These are phyloP conservation scores for Oryzias woworae DNA, from an alignment of 2,113 vertebrate species.

Conservation along the genomic window DNA sequence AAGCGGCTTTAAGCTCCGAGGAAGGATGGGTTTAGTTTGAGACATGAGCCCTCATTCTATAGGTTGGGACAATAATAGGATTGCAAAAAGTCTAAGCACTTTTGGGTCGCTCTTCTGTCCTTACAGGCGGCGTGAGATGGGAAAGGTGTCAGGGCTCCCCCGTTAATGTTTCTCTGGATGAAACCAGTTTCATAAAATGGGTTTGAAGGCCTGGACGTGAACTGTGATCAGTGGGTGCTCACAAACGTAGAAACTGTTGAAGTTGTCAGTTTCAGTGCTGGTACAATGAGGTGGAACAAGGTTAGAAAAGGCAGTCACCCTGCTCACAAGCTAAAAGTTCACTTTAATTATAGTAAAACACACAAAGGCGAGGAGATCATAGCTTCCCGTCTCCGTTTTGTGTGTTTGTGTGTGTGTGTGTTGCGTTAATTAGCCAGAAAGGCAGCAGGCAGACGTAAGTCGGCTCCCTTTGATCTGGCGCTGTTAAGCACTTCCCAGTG, in stretches of 20 bases:
- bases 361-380: neutral
- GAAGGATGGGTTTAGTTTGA: too few species aligned
- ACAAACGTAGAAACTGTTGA: neutral
- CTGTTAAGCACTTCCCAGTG: slow-evolving; percentile 29
- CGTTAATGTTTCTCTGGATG: too few species aligned
- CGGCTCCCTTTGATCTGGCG: slow-evolving; percentile 53
- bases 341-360: slow-evolving; percentile 12
- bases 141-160: too few species aligned
- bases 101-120: too few species aligned
- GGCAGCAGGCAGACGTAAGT: slow-evolving; percentile 48
- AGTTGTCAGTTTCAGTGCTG: neutral
- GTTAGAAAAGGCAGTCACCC: neutral
- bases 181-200: too few species aligned
- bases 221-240: too few species aligned
- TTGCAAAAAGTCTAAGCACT: too few species aligned
- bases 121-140: too few species aligned
- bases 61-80: too few species aligned
- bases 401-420: slow-evolving; percentile 20
- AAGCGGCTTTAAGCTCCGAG: too few species aligned
- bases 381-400: slow-evolving; percentile 10
- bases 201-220: too few species aligned
- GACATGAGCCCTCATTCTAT: too few species aligned
- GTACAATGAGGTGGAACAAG: neutral
- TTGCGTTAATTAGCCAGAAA: slow-evolving; percentile 49
- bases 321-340: slow-evolving; percentile 11